phyloP scores from a whole-genome alignment of 2,113 vertebrate species.

The Pyxicephalus adspersus region DNA sequence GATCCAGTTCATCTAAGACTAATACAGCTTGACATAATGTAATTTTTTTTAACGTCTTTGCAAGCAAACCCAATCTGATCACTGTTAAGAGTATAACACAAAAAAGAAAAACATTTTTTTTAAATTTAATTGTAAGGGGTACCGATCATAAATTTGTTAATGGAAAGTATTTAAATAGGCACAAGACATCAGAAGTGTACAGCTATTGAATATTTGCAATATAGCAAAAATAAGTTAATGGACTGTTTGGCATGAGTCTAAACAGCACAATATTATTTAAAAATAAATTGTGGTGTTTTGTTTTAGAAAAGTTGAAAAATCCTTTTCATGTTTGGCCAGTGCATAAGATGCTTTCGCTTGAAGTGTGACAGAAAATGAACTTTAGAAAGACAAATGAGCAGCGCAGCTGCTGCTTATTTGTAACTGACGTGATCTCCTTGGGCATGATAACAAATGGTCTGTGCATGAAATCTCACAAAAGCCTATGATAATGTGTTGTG shows the following conservation, averaged over 20 bases:
- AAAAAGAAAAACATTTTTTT: background rate
- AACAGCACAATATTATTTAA: background rate
- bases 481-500: slow-evolving; percentile 30
- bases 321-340: slow-evolving; percentile 37
- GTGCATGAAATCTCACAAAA: slow-evolving; percentile 45
- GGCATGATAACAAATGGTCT: slow-evolving; percentile 17
- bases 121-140: background rate
- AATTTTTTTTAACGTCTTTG: background rate
- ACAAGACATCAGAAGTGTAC: background rate
- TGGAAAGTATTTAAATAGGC: slow-evolving; percentile 18
- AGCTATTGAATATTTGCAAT: slow-evolving; percentile 3
- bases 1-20: too few relatives aligned
- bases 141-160: background rate
- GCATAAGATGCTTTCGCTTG: slow-evolving; percentile 18
- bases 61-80: background rate
- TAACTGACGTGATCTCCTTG: slow-evolving; percentile 26
- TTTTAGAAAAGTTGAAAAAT: background rate
- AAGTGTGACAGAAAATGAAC: slow-evolving; percentile 28
- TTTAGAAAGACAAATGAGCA: slow-evolving; percentile 34
- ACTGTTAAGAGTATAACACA: background rate
- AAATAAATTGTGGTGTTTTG: slow-evolving; percentile 24
- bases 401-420: slow-evolving; percentile 35
- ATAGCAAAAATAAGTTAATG: slow-evolving; percentile 29
- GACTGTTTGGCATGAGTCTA: slow-evolving; percentile 37
- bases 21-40: too few relatives aligned